Evolutionary conservation across 1,140 invertebrate genomes (phyloP), one percentile per base, ranked within the genome.

Genomic region (Leptopilina clavipes): DNA sequence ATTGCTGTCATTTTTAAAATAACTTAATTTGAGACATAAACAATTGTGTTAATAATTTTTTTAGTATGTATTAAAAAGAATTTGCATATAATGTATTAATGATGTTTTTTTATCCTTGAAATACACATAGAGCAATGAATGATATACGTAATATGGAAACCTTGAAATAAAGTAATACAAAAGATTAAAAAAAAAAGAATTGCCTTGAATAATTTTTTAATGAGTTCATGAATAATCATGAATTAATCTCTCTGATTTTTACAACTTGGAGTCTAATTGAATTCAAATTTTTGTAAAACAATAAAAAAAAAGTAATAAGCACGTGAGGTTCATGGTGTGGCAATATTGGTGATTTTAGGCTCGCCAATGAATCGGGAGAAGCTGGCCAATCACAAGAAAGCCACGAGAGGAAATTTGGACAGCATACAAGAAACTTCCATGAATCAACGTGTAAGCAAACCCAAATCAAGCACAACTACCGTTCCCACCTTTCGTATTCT

Each of bases 361-460:
- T 94, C 94, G 78, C 94, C 94, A 76, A 94, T 95, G 89, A 95
- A 95, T 91, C 94, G 92, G 88, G 93, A 94, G 91, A 94, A 94
- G 91, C 91, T 95, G 90, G 94, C 93, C 86, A 94, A 94, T 89
- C 93, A 94, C 84, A 89, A 90, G 83, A 90, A 87, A 90, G 86
- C 90, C 84, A 91, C 93, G 84, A 92, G 91, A 82, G 93, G 92
- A 87, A 92, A 92, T 87, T 91, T 93, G 91, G 91, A 91, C 82
- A 92, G 91, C 86, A 93, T 94, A 81, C 94, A 94, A 90, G 94
- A 95, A 91, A 95, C 94, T 65, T 94, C 94, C 75, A 91, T 95
- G 86, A 94, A 89, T 87, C 88, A 89, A 85, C 87, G 89, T 85
- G 89, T 90, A 90, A 90, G 89, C 89, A 89, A 90, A 84, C 79